These are phyloP conservation scores for Phaethornis superciliosus DNA, from an alignment of 2,113 vertebrate species.

Conservation along the genomic window DNA sequence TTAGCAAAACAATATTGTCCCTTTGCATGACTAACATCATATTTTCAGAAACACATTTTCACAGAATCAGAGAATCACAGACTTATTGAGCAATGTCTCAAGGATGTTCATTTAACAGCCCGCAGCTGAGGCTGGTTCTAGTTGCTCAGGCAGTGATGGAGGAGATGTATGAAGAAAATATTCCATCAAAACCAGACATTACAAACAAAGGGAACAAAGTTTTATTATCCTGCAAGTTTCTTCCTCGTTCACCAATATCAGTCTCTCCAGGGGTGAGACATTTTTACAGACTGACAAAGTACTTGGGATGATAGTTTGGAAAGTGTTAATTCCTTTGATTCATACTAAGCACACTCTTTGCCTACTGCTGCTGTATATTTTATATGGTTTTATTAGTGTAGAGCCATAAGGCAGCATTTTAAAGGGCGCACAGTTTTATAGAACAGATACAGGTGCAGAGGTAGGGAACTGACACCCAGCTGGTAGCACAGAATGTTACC, in stretches of 20 bases:
- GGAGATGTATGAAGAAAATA: not conserved
- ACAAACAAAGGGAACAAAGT: not conserved
- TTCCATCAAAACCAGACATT: not conserved
- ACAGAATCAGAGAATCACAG: too few relatives aligned
- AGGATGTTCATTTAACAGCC: not conserved
- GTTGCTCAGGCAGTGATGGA: not conserved
- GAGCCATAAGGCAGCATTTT: not conserved
- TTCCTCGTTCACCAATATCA: not conserved
- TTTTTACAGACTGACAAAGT: not conserved
- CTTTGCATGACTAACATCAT: rapidly evolving
- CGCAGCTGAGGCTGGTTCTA: not conserved
- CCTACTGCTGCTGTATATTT: not conserved
- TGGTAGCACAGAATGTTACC: not conserved
- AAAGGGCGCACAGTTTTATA: not conserved
- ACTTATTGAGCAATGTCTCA: rapidly evolving
- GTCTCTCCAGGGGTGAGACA: not conserved
- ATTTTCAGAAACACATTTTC: not conserved
- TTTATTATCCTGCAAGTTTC: not conserved
- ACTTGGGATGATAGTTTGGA: not conserved
- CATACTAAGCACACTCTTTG: not conserved
- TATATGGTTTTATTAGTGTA: not conserved
- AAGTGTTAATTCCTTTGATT: not conserved
- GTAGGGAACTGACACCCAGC: not conserved
- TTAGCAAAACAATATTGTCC: not conserved
- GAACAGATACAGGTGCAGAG: not conserved